Evolutionary conservation across 1,140 invertebrate species (phyloP).

Genomic region (Papilio polytes): DNA sequence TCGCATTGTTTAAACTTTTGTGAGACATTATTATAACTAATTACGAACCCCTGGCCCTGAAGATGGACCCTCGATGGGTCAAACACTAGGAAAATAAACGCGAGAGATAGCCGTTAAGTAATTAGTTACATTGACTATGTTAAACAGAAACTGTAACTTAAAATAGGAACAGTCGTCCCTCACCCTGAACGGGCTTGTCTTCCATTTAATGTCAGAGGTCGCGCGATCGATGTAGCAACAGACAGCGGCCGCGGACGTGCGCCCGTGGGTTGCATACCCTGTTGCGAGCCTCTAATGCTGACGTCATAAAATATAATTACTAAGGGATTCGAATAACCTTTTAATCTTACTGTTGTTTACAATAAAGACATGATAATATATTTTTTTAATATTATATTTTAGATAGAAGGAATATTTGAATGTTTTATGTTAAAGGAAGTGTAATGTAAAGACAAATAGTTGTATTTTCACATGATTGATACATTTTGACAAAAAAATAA

Average conservation of each 20-base stretch:
- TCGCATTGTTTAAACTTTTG: no score
- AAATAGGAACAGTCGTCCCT: constrained; percentile 48
- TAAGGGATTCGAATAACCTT: neutral
- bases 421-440: neutral
- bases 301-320: neutral
- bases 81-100: no score
- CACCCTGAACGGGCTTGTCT: constrained; percentile 52
- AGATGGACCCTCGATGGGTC: no score
- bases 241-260: constrained; percentile 53
- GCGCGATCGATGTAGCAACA: constrained; percentile 66
- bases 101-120: no score
- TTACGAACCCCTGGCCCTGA: no score
- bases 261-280: constrained; percentile 38
- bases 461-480: neutral
- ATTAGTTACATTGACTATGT: no score
- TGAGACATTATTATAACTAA: no score
- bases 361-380: neutral
- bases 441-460: neutral
- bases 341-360: neutral
- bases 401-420: neutral
- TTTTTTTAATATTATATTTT: neutral
- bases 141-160: neutral
- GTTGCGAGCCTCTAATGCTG: constrained; percentile 35
- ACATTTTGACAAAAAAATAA: neutral
- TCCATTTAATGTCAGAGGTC: constrained; percentile 70